Evolutionary conservation across 2,888 invertebrate species (phyloP).

Genomic region (Diploptera punctata): DNA sequence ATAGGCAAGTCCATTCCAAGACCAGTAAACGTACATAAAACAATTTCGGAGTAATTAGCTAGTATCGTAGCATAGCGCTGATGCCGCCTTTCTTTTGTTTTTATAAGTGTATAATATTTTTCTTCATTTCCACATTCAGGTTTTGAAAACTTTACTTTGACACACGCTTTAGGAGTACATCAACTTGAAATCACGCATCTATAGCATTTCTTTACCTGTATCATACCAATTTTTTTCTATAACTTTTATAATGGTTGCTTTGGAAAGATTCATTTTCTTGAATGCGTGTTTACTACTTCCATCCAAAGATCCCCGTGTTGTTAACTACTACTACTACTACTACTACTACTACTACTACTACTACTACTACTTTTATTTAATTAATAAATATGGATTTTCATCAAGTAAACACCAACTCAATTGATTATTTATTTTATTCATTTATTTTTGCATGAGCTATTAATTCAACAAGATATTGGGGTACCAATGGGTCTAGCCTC

Average conservation of each 20-base stretch:
- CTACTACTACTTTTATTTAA: no score
- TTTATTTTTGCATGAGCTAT: no score
- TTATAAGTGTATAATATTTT: background rate
- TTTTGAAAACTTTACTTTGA: background rate
- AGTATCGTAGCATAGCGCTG: background rate
- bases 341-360: no score
- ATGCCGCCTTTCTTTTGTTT: no score
- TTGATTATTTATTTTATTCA: no score
- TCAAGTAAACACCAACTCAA: no score
- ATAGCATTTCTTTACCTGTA: background rate
- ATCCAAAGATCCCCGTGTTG: background rate
- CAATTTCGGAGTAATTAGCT: no score
- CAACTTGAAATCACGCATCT: background rate
- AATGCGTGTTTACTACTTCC: background rate
- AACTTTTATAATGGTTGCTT: background rate
- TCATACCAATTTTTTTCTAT: background rate
- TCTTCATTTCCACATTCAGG: background rate
- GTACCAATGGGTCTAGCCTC: no score
- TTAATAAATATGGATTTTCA: no score
- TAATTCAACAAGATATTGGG: no score
- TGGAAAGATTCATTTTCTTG: background rate
- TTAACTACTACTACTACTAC: no score
- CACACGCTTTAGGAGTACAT: background rate
- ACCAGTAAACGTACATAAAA: background rate
- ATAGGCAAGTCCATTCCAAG: background rate